Evolutionary conservation across 2,888 invertebrate genomes (phyloP), one percentile per base, ranked within the genome.

Genomic region (Julus scandinavius): DNA sequence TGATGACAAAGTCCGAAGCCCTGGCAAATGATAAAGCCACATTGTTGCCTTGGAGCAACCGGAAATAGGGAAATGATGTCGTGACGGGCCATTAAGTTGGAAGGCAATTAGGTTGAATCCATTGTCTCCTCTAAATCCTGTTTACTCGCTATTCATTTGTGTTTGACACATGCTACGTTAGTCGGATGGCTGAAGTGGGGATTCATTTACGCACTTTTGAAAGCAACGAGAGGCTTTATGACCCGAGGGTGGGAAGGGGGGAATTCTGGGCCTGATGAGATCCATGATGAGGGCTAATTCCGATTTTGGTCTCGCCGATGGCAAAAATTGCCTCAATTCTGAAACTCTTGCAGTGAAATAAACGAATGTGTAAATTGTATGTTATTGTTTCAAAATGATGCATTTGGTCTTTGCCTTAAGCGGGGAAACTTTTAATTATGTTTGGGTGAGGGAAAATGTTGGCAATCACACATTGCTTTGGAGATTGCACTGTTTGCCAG

Each of bases 21-120:
- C 29, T 72, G 7, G 72, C 20, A 29, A 72, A 72, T 20, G 72
- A 20, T 5, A 54, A 29, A 29, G 80, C 13, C 38, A 38, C 80
- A 80, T 38, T 38, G 80, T 38, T 38, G 80, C 80, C 29, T 29
- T 4, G 80, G 38, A 80, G 80, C 38, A 80, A 80, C 80, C 80
- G 80, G 80, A 80, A 80, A 38, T 80, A 80, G 80, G 80, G 80
- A 80, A 80, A 80, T 80, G 80, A 80, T 80, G 80, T 80, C 80
- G 80, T 13, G 80, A 38, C 38, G 38, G 80, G 20, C 80, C 80
- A 80, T 80, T 80, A 80, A 80, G 80, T 80, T 38, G 38, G 80
- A 80, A 80, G 80, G 80, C 80, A 80, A 80, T 80, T 80, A 80
- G 29, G 80, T 20, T 13, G 80, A 80, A 38, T 38, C 80, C 80